phyloP scores from a whole-genome alignment of 2,888 invertebrate species.

The Xylota segnis region DNA sequence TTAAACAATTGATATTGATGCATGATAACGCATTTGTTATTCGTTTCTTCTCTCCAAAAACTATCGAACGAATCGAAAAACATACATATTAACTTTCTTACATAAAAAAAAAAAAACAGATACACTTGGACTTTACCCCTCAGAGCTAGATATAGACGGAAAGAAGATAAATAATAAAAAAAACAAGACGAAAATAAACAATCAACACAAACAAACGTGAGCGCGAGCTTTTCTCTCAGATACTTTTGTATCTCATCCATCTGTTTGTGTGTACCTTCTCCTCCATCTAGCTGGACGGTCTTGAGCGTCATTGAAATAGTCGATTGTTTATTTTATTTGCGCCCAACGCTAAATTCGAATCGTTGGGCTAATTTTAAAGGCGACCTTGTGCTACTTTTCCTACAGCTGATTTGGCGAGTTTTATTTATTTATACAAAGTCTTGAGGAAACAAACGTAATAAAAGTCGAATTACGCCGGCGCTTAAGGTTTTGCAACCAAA shows the following conservation, averaged over 20 bases:
- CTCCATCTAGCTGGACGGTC: not conserved
- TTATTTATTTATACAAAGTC: not conserved
- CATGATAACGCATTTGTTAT: not conserved
- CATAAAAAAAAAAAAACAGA: too few relatives aligned
- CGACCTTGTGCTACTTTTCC: constrained; percentile 2
- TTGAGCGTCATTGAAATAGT: constrained; percentile 1
- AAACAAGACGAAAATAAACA: constrained; percentile 11
- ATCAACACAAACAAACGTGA: constrained; percentile 1
- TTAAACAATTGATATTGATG: constrained; percentile 8
- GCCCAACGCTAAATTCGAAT: not conserved
- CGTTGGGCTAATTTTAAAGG: not conserved
- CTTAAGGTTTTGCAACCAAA: too few relatives aligned
- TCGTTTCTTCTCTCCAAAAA: not conserved
- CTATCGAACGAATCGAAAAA: not conserved
- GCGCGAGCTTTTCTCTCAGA: not conserved
- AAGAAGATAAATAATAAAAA: not conserved
- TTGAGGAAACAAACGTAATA: not conserved
- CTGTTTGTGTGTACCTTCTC: not conserved
- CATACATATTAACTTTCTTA: too few relatives aligned
- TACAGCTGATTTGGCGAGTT: constrained; percentile 5
- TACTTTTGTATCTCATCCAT: constrained; percentile 10
- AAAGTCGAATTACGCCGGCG: too few relatives aligned
- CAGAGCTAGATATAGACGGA: not conserved
- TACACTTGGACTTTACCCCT: too few relatives aligned
- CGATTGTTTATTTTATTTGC: constrained; percentile 9